Conservation (phyloP, 1,140 invertebrate species). For the Aphelenchoides besseyi region DNA sequence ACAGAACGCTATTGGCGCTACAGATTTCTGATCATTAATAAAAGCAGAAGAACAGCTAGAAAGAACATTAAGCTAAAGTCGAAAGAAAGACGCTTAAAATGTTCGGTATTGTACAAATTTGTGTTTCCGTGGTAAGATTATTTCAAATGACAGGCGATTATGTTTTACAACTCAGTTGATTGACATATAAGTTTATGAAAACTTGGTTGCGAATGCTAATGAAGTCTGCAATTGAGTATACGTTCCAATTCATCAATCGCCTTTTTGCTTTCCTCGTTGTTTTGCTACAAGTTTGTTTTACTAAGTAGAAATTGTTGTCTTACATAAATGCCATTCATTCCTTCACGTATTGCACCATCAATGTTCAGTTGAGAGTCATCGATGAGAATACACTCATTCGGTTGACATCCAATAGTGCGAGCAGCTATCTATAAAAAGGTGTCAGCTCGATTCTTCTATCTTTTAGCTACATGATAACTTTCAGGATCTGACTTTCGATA, state of each 20-base stretch:
- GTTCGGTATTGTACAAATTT: too few species aligned
- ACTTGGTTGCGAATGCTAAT: too few species aligned
- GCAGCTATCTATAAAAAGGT: background rate
- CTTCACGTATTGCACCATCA: background rate
- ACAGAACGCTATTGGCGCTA: too few species aligned
- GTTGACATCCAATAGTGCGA: background rate
- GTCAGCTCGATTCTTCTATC: background rate
- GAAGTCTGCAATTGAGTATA: too few species aligned
- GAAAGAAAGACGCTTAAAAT: too few species aligned
- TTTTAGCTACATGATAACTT: conserved; percentile 1
- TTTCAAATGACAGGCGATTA: too few species aligned
- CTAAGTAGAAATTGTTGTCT: background rate
- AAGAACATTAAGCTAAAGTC: too few species aligned
- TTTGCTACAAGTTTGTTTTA: background rate
- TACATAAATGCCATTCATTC: background rate
- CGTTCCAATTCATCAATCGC: background rate
- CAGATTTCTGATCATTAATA: too few species aligned
- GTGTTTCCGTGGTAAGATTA: too few species aligned
- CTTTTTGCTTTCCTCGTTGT: background rate
- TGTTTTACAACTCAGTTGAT: too few species aligned
- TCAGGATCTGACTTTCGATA: background rate
- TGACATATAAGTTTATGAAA: too few species aligned
- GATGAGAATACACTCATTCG: background rate
- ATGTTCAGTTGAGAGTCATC: background rate
- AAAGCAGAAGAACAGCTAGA: too few species aligned